Evolutionary conservation across 2,113 vertebrate genomes (phyloP), one percentile per base, ranked within the genome.

Genomic region (Alouatta palliata): DNA sequence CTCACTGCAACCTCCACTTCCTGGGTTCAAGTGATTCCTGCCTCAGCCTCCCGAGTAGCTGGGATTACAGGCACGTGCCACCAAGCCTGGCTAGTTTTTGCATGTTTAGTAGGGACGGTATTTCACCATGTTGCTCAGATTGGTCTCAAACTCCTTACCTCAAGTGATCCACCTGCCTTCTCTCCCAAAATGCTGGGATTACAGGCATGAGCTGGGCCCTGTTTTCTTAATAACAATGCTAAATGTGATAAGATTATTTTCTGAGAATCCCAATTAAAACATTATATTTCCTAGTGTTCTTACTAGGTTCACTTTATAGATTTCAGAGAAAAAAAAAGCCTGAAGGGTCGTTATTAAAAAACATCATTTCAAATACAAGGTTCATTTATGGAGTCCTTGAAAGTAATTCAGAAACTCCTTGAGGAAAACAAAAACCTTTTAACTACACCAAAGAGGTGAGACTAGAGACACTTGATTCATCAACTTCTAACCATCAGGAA

Each of bases 381-480:
- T 71, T 81, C 11, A 91, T 32, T 73, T 90, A 82, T 30, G 11
- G 35, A 79, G 64, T 84, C 61, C 27, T 66, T 87, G 43, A 54
- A 91, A 96, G 90, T 70, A 97, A 89, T 73, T 47, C 83, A 80
- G 4, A 75, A 91, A 90, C 12, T 79, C 37, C 49, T 25, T 54
- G n/a, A 85, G 37, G 68, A 91, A 88, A 93, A 83, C 35, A 68
- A 64, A 76, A 77, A 40, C 23, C 35, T 95, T 86, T 86, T 90
- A 66, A 91, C 52, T 61, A 79, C 3, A 77, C n/a, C 40, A 58
- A 47, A 64, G 13, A 77, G 19, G 21, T 73, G 21, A 84, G 45
- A 86, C 0, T 23, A 87, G 37, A 90, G 79, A 87, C 86, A 71
- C 27, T 0, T 56, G 37, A 79, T 58, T 68, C 16, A 76, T 45